These are phyloP conservation scores for Dolichallabes microphthalmus DNA, from an alignment of 2,113 vertebrate species.

Conservation along the genomic window DNA sequence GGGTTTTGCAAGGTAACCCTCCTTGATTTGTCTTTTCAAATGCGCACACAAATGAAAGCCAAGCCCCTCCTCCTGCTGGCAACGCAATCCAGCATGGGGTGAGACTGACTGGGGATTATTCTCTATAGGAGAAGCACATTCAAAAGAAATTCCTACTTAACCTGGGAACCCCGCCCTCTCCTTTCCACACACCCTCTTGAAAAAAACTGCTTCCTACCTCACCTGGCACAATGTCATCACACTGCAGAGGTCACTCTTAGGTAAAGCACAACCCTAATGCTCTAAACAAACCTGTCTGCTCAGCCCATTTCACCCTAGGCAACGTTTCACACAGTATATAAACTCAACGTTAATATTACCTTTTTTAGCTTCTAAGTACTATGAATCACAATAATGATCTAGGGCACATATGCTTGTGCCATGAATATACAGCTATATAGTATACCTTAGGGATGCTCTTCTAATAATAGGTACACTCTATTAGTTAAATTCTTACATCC, in stretches of 20 bases:
- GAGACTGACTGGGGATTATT: constrained; percentile 55
- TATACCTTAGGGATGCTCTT: constrained; percentile 38
- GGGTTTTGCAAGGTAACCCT: constrained; percentile 64
- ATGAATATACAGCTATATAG: constrained; percentile 21
- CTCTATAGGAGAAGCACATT: constrained; percentile 61
- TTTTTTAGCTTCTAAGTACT: constrained; percentile 11
- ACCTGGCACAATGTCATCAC: constrained; percentile 58
- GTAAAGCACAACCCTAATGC: constrained; percentile 39
- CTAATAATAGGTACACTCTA: constrained; percentile 45
- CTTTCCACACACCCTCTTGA: constrained; percentile 24
- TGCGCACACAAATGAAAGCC: constrained; percentile 53
- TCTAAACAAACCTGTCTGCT: constrained; percentile 22
- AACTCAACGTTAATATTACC: neutral
- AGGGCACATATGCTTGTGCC: constrained; percentile 38
- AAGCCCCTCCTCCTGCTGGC: constrained; percentile 67
- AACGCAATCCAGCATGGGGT: constrained; percentile 67
- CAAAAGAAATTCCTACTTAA: constrained; percentile 70
- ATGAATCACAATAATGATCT: constrained; percentile 18
- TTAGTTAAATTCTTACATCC: constrained; percentile 33
- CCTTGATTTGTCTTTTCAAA: constrained; percentile 66
- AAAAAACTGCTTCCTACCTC: constrained; percentile 51
- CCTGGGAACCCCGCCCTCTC: constrained; percentile 58
- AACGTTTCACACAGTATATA: neutral
- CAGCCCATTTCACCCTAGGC: neutral
- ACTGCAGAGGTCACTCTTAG: constrained; percentile 46